Evolutionary conservation across 2,797 vertebrate species (phyloP).

Genomic region (Pagetopsis macropterus): DNA sequence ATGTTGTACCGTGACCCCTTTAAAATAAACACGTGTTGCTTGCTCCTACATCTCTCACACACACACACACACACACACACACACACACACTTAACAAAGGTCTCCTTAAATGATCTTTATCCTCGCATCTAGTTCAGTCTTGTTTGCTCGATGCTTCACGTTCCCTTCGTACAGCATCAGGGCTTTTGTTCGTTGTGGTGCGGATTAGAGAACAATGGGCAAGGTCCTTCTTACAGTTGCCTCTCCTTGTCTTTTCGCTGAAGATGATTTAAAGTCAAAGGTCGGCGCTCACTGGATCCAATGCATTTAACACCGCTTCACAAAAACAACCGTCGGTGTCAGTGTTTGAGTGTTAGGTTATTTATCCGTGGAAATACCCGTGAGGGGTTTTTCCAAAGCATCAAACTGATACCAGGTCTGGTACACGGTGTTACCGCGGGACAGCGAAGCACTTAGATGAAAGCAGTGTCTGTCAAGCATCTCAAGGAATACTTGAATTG

Average conservation of each 20-base stretch:
- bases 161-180: background rate
- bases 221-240: constrained; percentile 2
- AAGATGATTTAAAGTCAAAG: background rate
- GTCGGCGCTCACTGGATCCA: constrained; percentile 16
- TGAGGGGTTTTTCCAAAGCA: constrained; percentile 45
- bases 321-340: constrained; percentile 24
- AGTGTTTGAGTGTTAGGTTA: constrained; percentile 13
- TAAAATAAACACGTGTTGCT: constrained; percentile 30
- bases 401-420: background rate
- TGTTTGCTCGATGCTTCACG: constrained; percentile 17
- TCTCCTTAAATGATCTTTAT: background rate
- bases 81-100: constrained; percentile 2
- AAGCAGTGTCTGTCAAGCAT: background rate
- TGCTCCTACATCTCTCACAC: background rate
- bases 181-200: constrained; percentile 45
- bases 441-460: background rate
- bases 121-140: constrained; percentile 24
- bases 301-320: constrained; percentile 4
- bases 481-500: background rate
- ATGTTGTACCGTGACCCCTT: constrained; percentile 34
- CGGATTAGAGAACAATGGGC: constrained; percentile 26
- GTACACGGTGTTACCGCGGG: background rate
- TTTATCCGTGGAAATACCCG: constrained; percentile 58
- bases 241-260: constrained; percentile 1
- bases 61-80: constrained; percentile 4